A percentile compares a stretch with the other conserved stretches of the same genome.
phyloP scores from a whole-genome alignment of 2,888 invertebrate species.

The Hesperia comma region DNA sequence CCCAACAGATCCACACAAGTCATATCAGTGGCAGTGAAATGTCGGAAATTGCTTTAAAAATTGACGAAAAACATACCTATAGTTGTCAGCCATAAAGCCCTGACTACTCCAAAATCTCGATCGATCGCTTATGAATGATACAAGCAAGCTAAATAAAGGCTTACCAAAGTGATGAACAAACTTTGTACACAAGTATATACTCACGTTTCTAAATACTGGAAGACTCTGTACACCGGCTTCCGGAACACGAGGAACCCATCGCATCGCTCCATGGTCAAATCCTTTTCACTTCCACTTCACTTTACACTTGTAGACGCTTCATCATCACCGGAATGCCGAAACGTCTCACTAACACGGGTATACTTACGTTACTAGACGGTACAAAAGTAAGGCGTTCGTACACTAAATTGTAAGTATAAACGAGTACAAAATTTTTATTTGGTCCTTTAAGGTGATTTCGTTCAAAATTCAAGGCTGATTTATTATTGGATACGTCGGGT shows the following conservation, averaged over 20 bases:
- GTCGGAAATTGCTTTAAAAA: too few relatives aligned
- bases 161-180: too few relatives aligned
- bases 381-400: slow-evolving; percentile 74
- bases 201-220: slow-evolving; percentile 93
- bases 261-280: slow-evolving; percentile 87
- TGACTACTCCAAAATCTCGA: not conserved
- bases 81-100: too few relatives aligned
- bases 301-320: slow-evolving; percentile 38
- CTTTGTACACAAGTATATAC: slow-evolving; percentile 59
- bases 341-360: slow-evolving; percentile 45
- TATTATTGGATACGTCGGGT: slow-evolving; percentile 55
- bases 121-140: too few relatives aligned
- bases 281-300: slow-evolving; percentile 52
- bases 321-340: slow-evolving; percentile 41
- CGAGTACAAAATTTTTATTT: slow-evolving; percentile 62
- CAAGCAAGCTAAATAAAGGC: too few relatives aligned
- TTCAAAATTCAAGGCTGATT: slow-evolving; percentile 72
- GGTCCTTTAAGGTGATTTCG: slow-evolving; percentile 77
- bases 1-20: too few relatives aligned
- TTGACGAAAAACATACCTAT: too few relatives aligned
- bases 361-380: slow-evolving; percentile 54
- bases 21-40: too few relatives aligned
- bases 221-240: slow-evolving; percentile 91
- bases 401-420: slow-evolving; percentile 58
- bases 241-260: slow-evolving; percentile 91